phyloP scores from a whole-genome alignment of 1,140 invertebrate species.

The Hylyphantes graminicola region DNA sequence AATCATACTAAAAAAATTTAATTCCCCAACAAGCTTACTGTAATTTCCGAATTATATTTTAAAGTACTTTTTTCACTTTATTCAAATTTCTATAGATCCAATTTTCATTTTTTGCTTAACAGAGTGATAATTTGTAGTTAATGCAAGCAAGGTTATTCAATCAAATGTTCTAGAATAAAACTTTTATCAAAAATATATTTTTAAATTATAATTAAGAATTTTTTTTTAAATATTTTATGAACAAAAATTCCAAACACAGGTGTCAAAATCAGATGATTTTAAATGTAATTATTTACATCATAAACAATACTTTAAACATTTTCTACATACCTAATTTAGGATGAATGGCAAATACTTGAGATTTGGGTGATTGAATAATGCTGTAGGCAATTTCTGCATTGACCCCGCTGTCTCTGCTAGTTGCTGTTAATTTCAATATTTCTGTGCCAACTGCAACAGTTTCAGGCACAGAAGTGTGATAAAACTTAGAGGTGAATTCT shows the following conservation, averaged over 20 bases:
- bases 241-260: not conserved
- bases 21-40: too few relatives aligned
- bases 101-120: too few relatives aligned
- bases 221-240: not conserved
- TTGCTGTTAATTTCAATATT: constrained; percentile 83
- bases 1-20: too few relatives aligned
- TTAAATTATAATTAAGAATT: not conserved
- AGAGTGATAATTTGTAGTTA: too few relatives aligned
- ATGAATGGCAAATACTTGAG: constrained; percentile 85
- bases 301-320: not conserved
- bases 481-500: constrained; percentile 84
- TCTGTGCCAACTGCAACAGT: constrained; percentile 78
- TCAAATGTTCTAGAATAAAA: too few relatives aligned
- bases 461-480: constrained; percentile 80
- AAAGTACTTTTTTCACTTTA: too few relatives aligned
- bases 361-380: constrained; percentile 81
- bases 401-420: constrained; percentile 83
- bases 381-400: constrained; percentile 84
- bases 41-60: too few relatives aligned
- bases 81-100: too few relatives aligned
- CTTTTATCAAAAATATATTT: not conserved
- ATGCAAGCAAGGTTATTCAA: too few relatives aligned
- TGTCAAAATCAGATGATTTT: not conserved
- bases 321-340: constrained; percentile 77
- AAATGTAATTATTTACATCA: not conserved